Percentiles rank a stretch among this genome's conserved stretches.
phyloP scores from a whole-genome alignment of 2,113 vertebrate species.

The Charina bottae region DNA sequence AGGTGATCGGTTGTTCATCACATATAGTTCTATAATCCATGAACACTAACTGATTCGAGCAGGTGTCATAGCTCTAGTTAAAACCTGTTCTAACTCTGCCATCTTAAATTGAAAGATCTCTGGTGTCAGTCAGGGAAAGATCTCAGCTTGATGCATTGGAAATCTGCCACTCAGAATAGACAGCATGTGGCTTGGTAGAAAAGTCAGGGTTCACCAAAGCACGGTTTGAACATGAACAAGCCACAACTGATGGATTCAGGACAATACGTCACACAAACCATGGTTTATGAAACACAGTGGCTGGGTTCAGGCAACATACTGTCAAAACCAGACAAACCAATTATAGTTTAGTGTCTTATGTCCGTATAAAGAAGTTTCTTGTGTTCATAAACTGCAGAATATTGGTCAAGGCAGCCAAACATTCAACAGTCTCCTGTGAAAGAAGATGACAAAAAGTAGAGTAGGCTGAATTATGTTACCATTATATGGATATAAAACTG shows the following conservation, averaged over 20 bases:
- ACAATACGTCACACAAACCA: background rate
- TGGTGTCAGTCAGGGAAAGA: background rate
- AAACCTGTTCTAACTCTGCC: background rate
- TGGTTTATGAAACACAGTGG: background rate
- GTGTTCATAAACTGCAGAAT: background rate
- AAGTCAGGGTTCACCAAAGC: background rate
- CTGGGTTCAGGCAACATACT: background rate
- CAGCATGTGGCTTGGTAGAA: background rate
- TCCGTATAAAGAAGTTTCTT: background rate
- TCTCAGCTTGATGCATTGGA: background rate
- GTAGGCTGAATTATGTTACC: background rate
- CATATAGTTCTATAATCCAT: background rate
- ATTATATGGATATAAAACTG: background rate
- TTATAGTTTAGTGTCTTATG: background rate
- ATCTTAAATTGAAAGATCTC: background rate
- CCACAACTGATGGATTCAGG: background rate
- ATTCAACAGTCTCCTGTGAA: background rate
- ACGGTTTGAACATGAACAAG: background rate
- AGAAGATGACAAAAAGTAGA: background rate
- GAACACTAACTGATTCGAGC: background rate
- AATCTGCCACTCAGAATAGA: background rate
- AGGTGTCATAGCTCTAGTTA: background rate
- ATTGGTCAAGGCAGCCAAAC: background rate
- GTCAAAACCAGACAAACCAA: background rate
- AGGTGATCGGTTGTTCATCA: background rate